A percentile compares a stretch with the other conserved stretches of the same genome.
Evolutionary conservation across 1,140 invertebrate species (phyloP).

Genomic region (Hestina assimilis): DNA sequence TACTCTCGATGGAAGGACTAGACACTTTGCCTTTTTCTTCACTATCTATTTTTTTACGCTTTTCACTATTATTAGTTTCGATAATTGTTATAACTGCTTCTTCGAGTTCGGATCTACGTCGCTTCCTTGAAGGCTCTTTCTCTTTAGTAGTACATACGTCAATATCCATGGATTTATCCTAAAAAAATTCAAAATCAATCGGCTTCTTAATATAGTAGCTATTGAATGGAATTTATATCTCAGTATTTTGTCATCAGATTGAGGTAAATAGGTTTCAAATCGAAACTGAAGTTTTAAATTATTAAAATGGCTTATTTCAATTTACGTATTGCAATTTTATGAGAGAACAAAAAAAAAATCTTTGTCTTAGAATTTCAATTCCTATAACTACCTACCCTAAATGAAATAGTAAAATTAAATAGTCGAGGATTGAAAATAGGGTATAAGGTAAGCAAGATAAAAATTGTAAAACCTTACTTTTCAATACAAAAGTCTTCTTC

Average conservation of each 20-base stretch:
- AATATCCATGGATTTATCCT: constrained; percentile 39
- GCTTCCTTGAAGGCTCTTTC: constrained; percentile 45
- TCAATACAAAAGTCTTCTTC: constrained; percentile 41
- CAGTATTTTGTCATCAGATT: no score
- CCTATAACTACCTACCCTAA: no score
- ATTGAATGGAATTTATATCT: no score
- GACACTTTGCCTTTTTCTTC: constrained; percentile 13
- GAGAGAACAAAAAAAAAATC: no score
- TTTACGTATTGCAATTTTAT: no score
- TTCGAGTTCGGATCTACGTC: constrained; percentile 53
- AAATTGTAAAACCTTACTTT: constrained; percentile 49
- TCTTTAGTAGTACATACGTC: constrained; percentile 24
- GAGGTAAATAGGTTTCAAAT: no score
- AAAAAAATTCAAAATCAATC: constrained; percentile 29
- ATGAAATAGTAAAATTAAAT: no score
- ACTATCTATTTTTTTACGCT: constrained; percentile 38
- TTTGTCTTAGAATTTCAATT: no score
- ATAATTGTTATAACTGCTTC: constrained; percentile 56
- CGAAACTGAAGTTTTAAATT: no score
- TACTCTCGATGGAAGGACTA: constrained; percentile 8
- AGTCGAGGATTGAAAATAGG: no score
- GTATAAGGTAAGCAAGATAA: no score
- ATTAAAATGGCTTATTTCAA: no score
- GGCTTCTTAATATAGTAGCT: not conserved
- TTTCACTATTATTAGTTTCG: constrained; percentile 39